Conservation (phyloP, 2,888 invertebrate species). For the Apodemia mormo region DNA sequence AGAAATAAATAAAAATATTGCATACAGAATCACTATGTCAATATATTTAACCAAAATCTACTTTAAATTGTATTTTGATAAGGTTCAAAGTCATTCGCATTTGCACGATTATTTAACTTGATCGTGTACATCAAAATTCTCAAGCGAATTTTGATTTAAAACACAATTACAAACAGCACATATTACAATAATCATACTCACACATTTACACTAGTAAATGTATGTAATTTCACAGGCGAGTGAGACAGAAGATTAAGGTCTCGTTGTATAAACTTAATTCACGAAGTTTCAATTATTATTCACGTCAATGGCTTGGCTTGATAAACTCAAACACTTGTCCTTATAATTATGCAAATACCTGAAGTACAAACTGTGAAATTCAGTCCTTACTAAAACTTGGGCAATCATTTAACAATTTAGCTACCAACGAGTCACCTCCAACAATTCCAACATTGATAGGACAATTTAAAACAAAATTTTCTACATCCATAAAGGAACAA, state of each 20-base stretch:
- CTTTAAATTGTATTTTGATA: background rate
- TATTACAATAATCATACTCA: no score
- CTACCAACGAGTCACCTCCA: background rate
- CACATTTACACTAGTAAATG: no score
- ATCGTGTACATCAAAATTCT: background rate
- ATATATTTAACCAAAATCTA: background rate
- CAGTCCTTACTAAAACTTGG: background rate
- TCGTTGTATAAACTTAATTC: no score
- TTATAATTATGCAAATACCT: background rate
- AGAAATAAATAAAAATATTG: background rate
- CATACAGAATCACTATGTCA: background rate
- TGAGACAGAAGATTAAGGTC: no score
- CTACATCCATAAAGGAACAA: slow-evolving; percentile 47
- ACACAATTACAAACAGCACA: no score
- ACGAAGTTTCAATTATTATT: no score
- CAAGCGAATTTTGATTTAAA: no score
- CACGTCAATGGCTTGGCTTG: no score
- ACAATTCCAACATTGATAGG: background rate
- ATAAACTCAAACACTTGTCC: no score
- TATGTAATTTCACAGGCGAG: no score
- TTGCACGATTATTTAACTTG: background rate
- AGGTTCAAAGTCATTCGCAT: background rate
- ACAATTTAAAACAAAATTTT: slow-evolving; percentile 37
- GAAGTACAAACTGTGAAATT: background rate
- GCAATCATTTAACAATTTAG: background rate